These are phyloP conservation scores for Callinectes sapidus DNA, from an alignment of 2,888 invertebrate species.

Conservation along the genomic window DNA sequence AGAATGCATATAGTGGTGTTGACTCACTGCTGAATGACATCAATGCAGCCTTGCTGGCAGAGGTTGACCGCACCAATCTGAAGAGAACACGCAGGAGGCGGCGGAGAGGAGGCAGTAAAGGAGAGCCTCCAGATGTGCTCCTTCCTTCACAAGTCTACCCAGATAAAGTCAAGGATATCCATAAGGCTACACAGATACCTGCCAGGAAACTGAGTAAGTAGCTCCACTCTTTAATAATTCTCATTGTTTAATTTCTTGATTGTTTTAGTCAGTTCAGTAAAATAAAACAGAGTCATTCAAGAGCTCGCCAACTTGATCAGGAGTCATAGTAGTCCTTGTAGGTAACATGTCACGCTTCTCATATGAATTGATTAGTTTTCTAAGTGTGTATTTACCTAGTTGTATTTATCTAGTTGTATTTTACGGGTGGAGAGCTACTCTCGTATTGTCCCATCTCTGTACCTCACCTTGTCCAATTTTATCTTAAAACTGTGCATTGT, in stretches of 20 bases:
- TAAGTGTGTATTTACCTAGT: too few species aligned
- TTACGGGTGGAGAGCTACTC: too few species aligned
- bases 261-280: neutral
- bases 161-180: slow-evolving; percentile 65
- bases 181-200: slow-evolving; percentile 69
- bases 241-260: neutral
- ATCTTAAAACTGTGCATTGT: too few species aligned
- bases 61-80: slow-evolving; percentile 65
- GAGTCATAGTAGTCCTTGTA: too few species aligned
- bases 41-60: slow-evolving; percentile 65
- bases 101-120: slow-evolving; percentile 63
- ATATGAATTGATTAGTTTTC: too few species aligned
- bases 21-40: slow-evolving; percentile 70
- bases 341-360: too few species aligned
- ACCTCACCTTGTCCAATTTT: too few species aligned
- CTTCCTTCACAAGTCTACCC: slow-evolving; percentile 53
- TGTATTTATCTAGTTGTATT: too few species aligned
- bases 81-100: slow-evolving; percentile 65
- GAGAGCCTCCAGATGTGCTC: slow-evolving; percentile 52
- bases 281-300: too few species aligned
- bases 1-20: slow-evolving; percentile 69
- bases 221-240: neutral
- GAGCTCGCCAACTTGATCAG: too few species aligned
- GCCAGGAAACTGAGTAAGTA: slow-evolving; percentile 68
- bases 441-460: too few species aligned